phyloP scores from a whole-genome alignment of 2,797 vertebrate species.

The Euphonia xanthogaster region DNA sequence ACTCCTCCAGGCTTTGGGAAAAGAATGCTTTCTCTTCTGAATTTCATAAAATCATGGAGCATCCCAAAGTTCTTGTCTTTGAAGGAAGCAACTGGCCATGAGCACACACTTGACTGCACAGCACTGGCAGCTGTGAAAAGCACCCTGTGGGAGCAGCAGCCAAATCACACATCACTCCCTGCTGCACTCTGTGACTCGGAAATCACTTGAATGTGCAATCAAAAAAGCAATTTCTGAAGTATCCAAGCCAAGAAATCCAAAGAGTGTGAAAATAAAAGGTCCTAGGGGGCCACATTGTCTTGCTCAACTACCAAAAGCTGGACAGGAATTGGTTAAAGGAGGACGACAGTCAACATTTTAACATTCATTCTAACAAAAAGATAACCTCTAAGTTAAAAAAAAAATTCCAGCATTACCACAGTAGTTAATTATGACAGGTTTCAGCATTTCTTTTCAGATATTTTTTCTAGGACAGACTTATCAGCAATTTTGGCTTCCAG shows the following conservation, averaged over 20 bases:
- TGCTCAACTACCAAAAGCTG: neutral
- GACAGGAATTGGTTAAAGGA: neutral
- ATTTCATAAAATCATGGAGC: neutral
- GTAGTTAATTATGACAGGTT: neutral
- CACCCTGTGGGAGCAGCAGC: neutral
- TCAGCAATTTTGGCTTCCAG: neutral
- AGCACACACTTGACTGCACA: neutral
- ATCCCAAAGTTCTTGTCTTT: neutral
- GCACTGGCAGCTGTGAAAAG: neutral
- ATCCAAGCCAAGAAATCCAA: neutral
- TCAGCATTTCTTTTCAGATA: neutral
- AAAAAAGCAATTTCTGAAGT: neutral
- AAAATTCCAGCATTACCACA: neutral
- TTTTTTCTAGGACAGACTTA: neutral
- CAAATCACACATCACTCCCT: neutral
- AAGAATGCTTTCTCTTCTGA: neutral
- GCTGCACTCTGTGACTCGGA: neutral
- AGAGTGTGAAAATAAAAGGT: neutral
- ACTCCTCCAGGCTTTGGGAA: neutral
- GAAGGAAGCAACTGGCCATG: neutral
- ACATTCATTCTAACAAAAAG: neutral
- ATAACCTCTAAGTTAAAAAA: neutral
- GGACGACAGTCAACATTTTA: neutral
- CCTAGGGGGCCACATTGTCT: neutral
- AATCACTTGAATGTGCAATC: neutral